A percentile compares a stretch with the other conserved stretches of the same genome.
These are phyloP conservation scores for Agrypnia vestita DNA, from an alignment of 1,140 invertebrate genomes.

Conservation along the genomic window DNA sequence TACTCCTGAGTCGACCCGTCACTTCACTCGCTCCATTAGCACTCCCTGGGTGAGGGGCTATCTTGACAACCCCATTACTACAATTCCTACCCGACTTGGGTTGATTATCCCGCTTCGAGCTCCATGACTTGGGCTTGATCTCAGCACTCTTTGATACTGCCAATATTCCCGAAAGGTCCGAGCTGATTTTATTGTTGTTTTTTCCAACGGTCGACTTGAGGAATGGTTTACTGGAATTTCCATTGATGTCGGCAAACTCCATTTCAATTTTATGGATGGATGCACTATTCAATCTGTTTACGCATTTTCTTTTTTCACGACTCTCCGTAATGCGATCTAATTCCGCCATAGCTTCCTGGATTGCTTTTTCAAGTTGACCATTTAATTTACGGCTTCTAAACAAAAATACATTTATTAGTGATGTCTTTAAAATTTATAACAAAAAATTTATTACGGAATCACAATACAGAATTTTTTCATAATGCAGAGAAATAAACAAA, in stretches of 20 bases:
- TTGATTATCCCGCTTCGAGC: constrained; percentile 11
- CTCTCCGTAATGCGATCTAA: constrained; percentile 77
- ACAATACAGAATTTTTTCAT: too few relatives aligned
- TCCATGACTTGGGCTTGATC: constrained; percentile 36
- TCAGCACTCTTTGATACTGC: background rate
- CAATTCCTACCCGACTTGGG: constrained; percentile 30
- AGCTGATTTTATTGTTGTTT: constrained; percentile 61
- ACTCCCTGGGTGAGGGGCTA: constrained; percentile 55
- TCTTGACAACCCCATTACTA: constrained; percentile 62
- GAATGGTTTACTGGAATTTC: constrained; percentile 63
- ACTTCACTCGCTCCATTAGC: constrained; percentile 37
- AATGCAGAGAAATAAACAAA: background rate
- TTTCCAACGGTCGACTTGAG: constrained; percentile 62
- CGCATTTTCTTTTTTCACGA: constrained; percentile 51
- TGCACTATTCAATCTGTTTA: background rate
- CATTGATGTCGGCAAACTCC: constrained; percentile 50
- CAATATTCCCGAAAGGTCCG: constrained; percentile 31
- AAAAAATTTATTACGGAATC: background rate
- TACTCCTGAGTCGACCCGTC: constrained; percentile 54
- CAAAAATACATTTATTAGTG: constrained; percentile 53
- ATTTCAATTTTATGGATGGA: constrained; percentile 19
- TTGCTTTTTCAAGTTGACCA: constrained; percentile 88
- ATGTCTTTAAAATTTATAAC: constrained; percentile 24
- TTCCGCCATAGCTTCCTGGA: constrained; percentile 92
- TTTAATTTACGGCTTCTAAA: constrained; percentile 92